Evolutionary conservation across 2,888 invertebrate species (phyloP), one percentile per base, ranked within the genome.

Genomic region (Eubasilissa splendida): DNA sequence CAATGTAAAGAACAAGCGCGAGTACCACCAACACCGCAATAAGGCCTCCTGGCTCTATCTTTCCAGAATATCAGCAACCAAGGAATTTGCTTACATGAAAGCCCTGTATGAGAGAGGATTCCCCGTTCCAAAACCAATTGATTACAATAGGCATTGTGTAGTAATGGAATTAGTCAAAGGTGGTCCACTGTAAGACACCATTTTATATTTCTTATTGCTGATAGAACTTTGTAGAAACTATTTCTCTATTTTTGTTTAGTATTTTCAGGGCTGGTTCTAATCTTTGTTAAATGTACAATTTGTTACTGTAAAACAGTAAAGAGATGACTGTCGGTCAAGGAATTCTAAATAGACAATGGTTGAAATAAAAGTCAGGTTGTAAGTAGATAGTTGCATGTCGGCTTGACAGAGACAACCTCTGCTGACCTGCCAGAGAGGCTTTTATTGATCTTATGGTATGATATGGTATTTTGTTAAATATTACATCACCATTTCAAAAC

Each of bases 51-150:
- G 99, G 99, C 90, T 99, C 0, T 99, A 99, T 88, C 89, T 99
- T 76, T 98, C 99, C 0, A 92, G 99, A 80, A 95, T 99, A 85
- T 98, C 99, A 0, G 99, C 99, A 0, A 96, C 97, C 1, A 97
- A 98, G 90, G 99, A 99, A 90, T 99, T 96, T 90, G 97, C 98
- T 0, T 99, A 98, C 87, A 96, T 99, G 97, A 97, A 96, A 87
- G 98, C 98, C 0, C 89, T 99, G 50, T 91, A 96, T 85, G 96
- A 97, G 4, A 90, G 97, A 84, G 95, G 94, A 11, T 99, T 99
- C 87, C 98, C 99, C 0, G 97, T 99, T 0, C 99, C 99, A 0
- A 94, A 95, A 86, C 99, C 99, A 0, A 92, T 98, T 10, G 99
- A 98, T 88, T 96, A 95, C 85, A 99, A 98, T 88, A 90, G 96